Conservation (phyloP, 1,140 invertebrate genomes). For the Ooceraea biroi region DNA sequence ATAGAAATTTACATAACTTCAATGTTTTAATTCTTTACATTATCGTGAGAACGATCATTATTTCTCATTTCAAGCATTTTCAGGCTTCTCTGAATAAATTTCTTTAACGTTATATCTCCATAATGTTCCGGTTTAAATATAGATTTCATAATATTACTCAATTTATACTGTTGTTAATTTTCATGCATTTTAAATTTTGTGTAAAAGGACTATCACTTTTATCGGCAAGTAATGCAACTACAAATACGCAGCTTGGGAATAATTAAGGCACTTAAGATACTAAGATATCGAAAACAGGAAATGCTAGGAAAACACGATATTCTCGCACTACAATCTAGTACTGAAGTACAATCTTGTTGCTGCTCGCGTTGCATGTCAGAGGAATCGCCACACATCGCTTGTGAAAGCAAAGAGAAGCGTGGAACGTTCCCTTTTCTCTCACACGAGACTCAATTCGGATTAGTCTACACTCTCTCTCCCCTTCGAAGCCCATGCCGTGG, state of each 20-base stretch:
- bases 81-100: conserved; percentile 2
- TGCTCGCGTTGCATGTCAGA: conserved; percentile 30
- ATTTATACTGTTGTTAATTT: background rate
- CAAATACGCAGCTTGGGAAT: background rate
- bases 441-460: conserved; percentile 21
- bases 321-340: background rate
- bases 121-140: background rate
- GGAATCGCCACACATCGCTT: conserved; percentile 8
- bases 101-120: background rate
- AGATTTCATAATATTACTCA: too few relatives aligned
- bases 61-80: background rate
- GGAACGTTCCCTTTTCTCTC: conserved; percentile 7
- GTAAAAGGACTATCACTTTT: background rate
- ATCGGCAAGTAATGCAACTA: background rate
- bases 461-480: background rate
- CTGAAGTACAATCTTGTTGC: background rate
- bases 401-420: conserved; percentile 45
- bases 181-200: background rate
- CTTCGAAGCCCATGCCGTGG: conserved; percentile 46
- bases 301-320: background rate
- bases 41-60: background rate
- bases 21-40: background rate
- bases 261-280: background rate
- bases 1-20: background rate
- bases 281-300: conserved; percentile 12